Evolutionary conservation across 2,888 invertebrate genomes (phyloP), one percentile per base, ranked within the genome.

Genomic region (Oconnorella tubifera): DNA sequence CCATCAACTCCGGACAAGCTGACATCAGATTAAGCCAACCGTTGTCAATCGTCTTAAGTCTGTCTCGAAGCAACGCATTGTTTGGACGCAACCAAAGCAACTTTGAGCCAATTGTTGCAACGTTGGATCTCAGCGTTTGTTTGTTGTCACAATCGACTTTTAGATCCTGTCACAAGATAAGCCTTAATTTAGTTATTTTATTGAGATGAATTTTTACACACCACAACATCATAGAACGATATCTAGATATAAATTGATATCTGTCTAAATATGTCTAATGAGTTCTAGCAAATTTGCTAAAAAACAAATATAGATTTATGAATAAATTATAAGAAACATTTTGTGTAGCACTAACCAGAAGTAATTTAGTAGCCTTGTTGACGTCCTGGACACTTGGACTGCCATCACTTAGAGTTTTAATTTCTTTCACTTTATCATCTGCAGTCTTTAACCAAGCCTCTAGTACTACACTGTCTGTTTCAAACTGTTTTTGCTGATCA

Each of bases 71-170:
- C 6, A 70, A 66, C 1, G 73, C 73, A 65, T 78, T 73, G 56
- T 73, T 72, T 14, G 73, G 73, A 33, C 75, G 68, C 59, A 71
- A 73, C 51, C 75, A 71, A 32, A 74, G 60, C 29, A 80, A 65
- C 67, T 78, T 76, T 49, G 74, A 72, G 19, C 78, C 80, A 31
- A 75, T 71, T 2, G 71, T 73, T 33, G 75, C 62, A 23, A 78
- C 74, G 32, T 74, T 76, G 57, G 73, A 71, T 63, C 77, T 78
- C n/a, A 76, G 63, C 3, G 73, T 73, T 40, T 71, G 66, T 67
- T 79, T 75, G 63, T 73, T 72, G 58, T 78, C 78, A 19, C 77
- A 74, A 59, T 79, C 78, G 64, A 77, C 78, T 3, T 76, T 73
- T 73, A 80, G 78, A 66, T 79, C 78, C 79, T 79, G 70, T 6